These are phyloP conservation scores for Agrotis exclamationis DNA, from an alignment of 2,888 invertebrate genomes.

Conservation along the genomic window DNA sequence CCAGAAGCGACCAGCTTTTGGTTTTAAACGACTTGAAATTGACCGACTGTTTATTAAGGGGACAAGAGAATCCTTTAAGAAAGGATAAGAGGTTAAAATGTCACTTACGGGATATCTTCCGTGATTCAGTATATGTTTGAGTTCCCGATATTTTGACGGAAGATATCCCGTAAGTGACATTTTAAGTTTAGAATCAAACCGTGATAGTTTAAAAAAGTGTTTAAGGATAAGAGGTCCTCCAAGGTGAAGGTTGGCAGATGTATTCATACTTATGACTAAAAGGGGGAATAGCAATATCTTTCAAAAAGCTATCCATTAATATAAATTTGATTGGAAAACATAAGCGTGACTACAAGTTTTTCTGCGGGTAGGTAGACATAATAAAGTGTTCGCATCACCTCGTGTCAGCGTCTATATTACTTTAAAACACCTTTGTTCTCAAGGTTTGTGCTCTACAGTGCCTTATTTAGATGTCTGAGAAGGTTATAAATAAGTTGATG, in stretches of 20 bases:
- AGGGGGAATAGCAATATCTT: neutral
- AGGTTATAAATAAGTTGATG: slow-evolving; percentile 38
- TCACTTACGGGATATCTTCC: too few relatives aligned
- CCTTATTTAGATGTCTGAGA: slow-evolving; percentile 32
- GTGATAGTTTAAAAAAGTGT: too few relatives aligned
- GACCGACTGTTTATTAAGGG: neutral
- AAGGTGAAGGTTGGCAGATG: neutral
- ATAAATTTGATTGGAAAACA: slow-evolving; percentile 14
- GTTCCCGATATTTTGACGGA: too few relatives aligned
- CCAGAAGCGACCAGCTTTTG: neutral
- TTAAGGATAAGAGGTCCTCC: neutral
- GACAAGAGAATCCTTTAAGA: neutral
- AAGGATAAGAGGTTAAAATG: neutral
- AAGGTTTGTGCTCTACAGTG: slow-evolving; percentile 28
- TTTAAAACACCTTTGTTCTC: slow-evolving; percentile 10
- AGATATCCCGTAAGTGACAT: too few relatives aligned
- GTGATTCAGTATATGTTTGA: too few relatives aligned
- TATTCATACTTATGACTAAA: neutral
- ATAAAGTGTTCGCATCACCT: slow-evolving; percentile 15
- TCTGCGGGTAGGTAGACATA: slow-evolving; percentile 9
- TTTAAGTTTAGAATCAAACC: too few relatives aligned
- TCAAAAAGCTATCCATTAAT: slow-evolving; percentile 24
- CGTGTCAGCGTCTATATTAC: slow-evolving; percentile 1
- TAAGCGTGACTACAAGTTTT: slow-evolving; percentile 13
- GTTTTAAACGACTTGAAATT: neutral